phyloP scores from a whole-genome alignment of 1,140 invertebrate genomes.

The Campoletis sonorensis region DNA sequence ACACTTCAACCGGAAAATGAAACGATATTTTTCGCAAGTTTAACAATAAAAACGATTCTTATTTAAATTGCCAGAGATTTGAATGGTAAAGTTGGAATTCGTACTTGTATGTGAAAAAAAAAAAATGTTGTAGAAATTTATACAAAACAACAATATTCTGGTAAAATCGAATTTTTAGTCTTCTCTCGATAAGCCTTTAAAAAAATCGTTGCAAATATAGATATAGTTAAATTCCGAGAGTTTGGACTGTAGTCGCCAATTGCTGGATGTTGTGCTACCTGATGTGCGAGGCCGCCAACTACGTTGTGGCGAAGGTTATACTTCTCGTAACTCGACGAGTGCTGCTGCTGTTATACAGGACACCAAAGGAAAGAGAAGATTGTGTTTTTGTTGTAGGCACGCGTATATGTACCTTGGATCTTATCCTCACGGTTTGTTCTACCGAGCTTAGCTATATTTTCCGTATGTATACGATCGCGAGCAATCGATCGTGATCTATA shows the following conservation, averaged over 20 bases:
- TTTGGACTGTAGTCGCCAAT: background rate
- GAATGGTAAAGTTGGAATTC: no score
- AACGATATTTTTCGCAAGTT: no score
- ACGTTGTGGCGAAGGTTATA: slow-evolving; percentile 8
- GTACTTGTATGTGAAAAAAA: no score
- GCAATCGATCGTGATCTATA: background rate
- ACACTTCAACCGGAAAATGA: no score
- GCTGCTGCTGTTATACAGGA: slow-evolving; percentile 20
- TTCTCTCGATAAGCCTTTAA: no score
- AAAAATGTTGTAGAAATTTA: no score
- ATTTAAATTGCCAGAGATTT: no score
- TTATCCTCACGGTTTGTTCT: background rate
- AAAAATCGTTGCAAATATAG: background rate
- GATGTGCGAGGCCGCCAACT: slow-evolving; percentile 13
- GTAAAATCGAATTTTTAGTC: no score
- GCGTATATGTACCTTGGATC: background rate
- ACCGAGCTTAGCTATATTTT: background rate
- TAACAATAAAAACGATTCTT: no score
- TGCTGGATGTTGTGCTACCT: slow-evolving; percentile 32
- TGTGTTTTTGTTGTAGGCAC: background rate
- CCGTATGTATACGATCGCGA: background rate
- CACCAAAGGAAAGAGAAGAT: background rate
- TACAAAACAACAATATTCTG: no score
- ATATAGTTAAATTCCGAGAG: background rate
- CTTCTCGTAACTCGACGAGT: slow-evolving; percentile 15